Base-by-base conservation (phyloP, 2,888 invertebrate genomes). In the Cantharis lateralis region DNA sequence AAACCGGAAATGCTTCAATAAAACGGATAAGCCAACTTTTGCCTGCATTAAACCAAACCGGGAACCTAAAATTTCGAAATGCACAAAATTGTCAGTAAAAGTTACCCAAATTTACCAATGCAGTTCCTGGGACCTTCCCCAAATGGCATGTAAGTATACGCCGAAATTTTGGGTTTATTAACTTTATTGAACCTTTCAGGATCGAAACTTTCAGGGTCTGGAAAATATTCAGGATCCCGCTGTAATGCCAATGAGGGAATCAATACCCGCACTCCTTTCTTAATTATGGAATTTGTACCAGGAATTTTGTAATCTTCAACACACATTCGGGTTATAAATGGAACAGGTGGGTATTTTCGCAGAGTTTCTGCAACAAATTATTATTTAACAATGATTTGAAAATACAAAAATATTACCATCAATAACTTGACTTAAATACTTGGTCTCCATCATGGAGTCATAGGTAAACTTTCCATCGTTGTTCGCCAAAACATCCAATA, bases 181-280 rank as follows among this genome's bases (percentile, higher is more conserved):
- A 48, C 9, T n/a, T n/a, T 2, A 9, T 48, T 48, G 9, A 92
- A 93, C 79, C 93, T 88, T 18, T 92, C 91, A 0, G 93, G 93
- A 71, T 90, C 89, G 78, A 93, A 93, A 28, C 88, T 88, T 1
- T 91, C 89, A 0, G 93, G 93, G 10, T 93, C n/a, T 9, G 48
- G n/a, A n/a, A 48, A 48, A 48, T 1, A 48, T 48, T 48, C 48
- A 7, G 48, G 48, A 78, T 85, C 84, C 62, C 81, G 80, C n/a
- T 85, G 85, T n/a, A 85, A 78, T 4, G 83, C 85, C 70, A 83
- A 77, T 70, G 82, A 81, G 1, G 83, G 77, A 62, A 85, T 80
- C 64, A 82, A 28, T 3, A 84, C 80, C 9, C 80, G 77, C 1
- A 80, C 80, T 1, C 80, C 81, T 72, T 83, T 82, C 72, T 84